These are phyloP conservation scores for Heliangelus exortis DNA, from an alignment of 2,797 vertebrate species.

Conservation along the genomic window DNA sequence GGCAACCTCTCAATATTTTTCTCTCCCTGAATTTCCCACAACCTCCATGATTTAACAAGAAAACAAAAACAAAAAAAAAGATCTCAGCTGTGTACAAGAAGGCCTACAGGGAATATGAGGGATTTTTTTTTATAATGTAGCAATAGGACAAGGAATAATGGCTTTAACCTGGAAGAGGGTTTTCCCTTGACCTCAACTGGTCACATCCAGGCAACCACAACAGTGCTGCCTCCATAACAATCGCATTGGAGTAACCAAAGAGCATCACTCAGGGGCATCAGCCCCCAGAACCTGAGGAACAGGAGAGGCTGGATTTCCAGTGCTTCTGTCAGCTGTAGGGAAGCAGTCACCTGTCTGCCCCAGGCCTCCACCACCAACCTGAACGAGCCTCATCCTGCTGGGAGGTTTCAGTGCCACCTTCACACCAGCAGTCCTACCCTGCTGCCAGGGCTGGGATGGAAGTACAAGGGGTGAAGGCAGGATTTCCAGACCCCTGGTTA, in stretches of 20 bases:
- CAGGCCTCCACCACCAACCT: neutral
- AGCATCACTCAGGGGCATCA: neutral
- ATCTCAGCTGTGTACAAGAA: neutral
- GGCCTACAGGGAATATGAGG: too few relatives aligned
- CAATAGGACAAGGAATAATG: too few relatives aligned
- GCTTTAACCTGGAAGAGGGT: too few relatives aligned
- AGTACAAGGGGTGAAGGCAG: rapidly evolving
- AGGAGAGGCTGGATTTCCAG: neutral
- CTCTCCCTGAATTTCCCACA: neutral
- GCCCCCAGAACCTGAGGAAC: rapidly evolving
- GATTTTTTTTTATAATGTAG: too few relatives aligned
- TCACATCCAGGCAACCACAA: neutral
- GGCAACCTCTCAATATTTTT: neutral
- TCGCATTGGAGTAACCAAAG: neutral
- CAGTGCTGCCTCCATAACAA: neutral
- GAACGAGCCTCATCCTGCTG: neutral
- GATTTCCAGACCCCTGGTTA: too few relatives aligned
- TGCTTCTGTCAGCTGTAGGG: neutral
- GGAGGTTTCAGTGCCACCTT: neutral
- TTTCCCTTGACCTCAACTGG: neutral
- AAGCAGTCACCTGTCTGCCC: neutral
- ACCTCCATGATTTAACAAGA: neutral
- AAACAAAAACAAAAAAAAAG: neutral
- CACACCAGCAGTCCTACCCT: rapidly evolving
- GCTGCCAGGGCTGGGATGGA: neutral